These are phyloP conservation scores for Peromyscus polionotus DNA, from an alignment of 2,113 vertebrate genomes.

Conservation along the genomic window DNA sequence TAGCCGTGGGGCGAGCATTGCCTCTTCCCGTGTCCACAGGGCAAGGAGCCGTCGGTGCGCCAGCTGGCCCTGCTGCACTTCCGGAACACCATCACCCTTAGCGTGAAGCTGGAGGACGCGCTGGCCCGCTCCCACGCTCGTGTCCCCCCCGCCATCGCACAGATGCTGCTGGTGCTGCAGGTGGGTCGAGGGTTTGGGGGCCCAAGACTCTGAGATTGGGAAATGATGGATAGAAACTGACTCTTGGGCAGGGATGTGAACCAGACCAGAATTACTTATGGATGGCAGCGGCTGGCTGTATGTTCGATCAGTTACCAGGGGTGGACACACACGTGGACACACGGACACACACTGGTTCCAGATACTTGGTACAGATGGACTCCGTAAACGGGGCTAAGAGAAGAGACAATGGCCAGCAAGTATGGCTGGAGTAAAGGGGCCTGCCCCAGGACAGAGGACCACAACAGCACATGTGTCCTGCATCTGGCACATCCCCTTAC, in stretches of 20 bases:
- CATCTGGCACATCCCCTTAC: fast-evolving
- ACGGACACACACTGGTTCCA: background rate
- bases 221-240: fast-evolving
- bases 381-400: fast-evolving
- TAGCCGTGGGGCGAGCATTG: fast-evolving
- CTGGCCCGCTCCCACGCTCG: slow-evolving; percentile 92
- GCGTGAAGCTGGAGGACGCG: slow-evolving; percentile 95
- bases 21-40: slow-evolving; percentile 79
- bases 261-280: background rate
- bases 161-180: slow-evolving; percentile 97
- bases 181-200: slow-evolving; percentile 81
- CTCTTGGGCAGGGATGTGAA: background rate
- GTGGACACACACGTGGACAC: fast-evolving
- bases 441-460: background rate
- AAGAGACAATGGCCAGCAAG: fast-evolving
- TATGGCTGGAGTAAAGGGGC: background rate
- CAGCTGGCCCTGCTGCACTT: slow-evolving; percentile 96
- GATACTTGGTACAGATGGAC: fast-evolving
- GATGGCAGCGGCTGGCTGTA: fast-evolving
- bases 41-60: slow-evolving; percentile 93
- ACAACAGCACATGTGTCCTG: fast-evolving
- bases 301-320: fast-evolving
- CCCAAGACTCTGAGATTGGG: fast-evolving
- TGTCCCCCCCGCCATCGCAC: slow-evolving; percentile 95
- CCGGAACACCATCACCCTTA: slow-evolving; percentile 95